Base-by-base conservation (phyloP, 2,888 invertebrate genomes). In the Ectemnius continuus region DNA sequence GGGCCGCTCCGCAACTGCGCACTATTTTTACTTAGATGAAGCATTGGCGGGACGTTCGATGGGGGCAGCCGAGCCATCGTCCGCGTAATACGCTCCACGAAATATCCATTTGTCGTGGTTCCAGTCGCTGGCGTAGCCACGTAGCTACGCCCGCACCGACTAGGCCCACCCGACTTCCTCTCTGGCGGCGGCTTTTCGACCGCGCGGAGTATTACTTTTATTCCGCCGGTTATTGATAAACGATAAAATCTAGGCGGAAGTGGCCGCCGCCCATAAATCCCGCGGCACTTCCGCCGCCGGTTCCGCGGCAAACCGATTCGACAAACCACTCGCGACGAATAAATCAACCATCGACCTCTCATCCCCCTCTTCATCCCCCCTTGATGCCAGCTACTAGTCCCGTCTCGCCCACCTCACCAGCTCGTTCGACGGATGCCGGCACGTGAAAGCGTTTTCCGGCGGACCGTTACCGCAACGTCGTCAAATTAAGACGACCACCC, bases 161-260 rank as follows among this genome's bases (percentile, higher is more conserved):
- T 36, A 36, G 36, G 36, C 36, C 36, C 36, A 36, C 36, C 11
- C 36, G 36, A 11, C 36, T 36, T 36, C 36, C 36, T 36, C 64
- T 46, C 70, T 60, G 62, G 46, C 26, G 64, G 69, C 48, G 65
- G 61, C 66, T 70, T 67, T 70, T 73, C 64, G 46, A 26, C 72
- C 67, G 63, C 46, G 47, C 67, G 16, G 61, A 58, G 76, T 74
- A 80, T 84, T 83, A 83, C 83, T 83, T 84, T 81, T 77, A 79
- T 79, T 80, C 80, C 73, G 70, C 71, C 81, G 36, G 81, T 86
- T 88, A 88, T 88, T 86, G 88, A 88, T 87, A 88, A 88, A 87
- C 88, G 88, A 88, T 88, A 88, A 88, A 88, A 87, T 87, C 85
- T 83, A 83, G 85, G 81, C 84, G 85, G 86, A 83, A 84, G 80